Percentiles rank a stretch among this genome's conserved stretches.
phyloP scores from a whole-genome alignment of 2,797 vertebrate genomes.

The Gouania willdenowi region DNA sequence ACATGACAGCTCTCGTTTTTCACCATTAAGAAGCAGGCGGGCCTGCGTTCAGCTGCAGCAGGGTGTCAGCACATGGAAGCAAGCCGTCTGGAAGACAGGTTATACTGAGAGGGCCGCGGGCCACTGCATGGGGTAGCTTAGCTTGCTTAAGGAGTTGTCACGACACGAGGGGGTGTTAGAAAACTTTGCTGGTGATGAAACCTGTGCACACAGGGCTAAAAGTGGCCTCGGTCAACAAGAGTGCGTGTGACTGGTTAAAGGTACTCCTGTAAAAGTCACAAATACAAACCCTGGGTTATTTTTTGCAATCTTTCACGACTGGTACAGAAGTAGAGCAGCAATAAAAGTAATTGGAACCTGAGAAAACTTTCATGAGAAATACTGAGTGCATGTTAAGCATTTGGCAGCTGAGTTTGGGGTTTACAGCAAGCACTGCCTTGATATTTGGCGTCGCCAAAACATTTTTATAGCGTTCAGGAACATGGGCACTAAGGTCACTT shows the following conservation, averaged over 20 bases:
- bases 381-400: slow-evolving; percentile 16
- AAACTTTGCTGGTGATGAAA: slow-evolving; percentile 18
- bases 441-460: slow-evolving; percentile 6
- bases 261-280: slow-evolving; percentile 3
- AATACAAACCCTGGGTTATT: slow-evolving; percentile 6
- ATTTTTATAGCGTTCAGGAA: background rate
- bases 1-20: slow-evolving; percentile 77
- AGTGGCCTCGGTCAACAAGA: background rate
- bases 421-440: slow-evolving; percentile 8
- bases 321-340: background rate
- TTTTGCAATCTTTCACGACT: background rate
- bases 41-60: slow-evolving; percentile 50
- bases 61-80: slow-evolving; percentile 49
- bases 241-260: background rate
- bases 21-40: slow-evolving; percentile 61
- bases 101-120: slow-evolving; percentile 22
- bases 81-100: slow-evolving; percentile 38
- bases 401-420: background rate
- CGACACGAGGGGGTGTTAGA: slow-evolving; percentile 1
- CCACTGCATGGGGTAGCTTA: slow-evolving; percentile 34
- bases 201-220: slow-evolving; percentile 1
- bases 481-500: background rate
- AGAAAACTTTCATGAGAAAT: slow-evolving; percentile 23
- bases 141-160: slow-evolving; percentile 40
- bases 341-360: slow-evolving; percentile 1